A percentile compares a stretch with the other conserved stretches of the same genome.
Evolutionary conservation across 1,140 invertebrate genomes (phyloP).

Genomic region (Cydia fagiglandana): DNA sequence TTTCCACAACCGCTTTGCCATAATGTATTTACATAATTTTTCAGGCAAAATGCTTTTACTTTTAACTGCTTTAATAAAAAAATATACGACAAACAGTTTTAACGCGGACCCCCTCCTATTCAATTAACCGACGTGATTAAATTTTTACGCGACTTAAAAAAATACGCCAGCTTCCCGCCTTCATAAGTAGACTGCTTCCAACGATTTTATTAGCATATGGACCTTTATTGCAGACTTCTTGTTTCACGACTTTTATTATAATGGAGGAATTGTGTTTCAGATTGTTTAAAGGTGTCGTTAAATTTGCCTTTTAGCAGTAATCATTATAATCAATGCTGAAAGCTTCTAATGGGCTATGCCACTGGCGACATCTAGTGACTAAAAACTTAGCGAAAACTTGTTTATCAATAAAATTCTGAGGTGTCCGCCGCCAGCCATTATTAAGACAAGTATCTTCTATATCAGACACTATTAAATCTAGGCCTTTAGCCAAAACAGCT

Average conservation of each 20-base stretch:
- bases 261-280: constrained; percentile 53
- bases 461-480: too few relatives aligned
- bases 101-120: constrained; percentile 42
- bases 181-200: constrained; percentile 38
- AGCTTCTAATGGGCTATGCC: background rate
- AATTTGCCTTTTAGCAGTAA: constrained; percentile 31
- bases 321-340: constrained; percentile 12
- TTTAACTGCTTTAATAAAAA: constrained; percentile 33
- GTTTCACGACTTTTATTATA: constrained; percentile 50
- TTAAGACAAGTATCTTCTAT: too few relatives aligned
- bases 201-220: constrained; percentile 49
- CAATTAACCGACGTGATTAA: constrained; percentile 55
- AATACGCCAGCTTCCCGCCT: constrained; percentile 33
- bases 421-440: too few relatives aligned
- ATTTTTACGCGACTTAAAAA: constrained; percentile 56
- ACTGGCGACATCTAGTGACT: background rate
- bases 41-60: constrained; percentile 29
- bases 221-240: constrained; percentile 38
- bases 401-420: too few relatives aligned
- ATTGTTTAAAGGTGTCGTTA: constrained; percentile 41
- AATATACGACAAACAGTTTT: constrained; percentile 39
- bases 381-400: background rate
- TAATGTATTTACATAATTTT: constrained; percentile 30
- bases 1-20: constrained; percentile 14
- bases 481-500: too few relatives aligned